phyloP scores from a whole-genome alignment of 2,888 invertebrate genomes.

The Tuta absoluta region DNA sequence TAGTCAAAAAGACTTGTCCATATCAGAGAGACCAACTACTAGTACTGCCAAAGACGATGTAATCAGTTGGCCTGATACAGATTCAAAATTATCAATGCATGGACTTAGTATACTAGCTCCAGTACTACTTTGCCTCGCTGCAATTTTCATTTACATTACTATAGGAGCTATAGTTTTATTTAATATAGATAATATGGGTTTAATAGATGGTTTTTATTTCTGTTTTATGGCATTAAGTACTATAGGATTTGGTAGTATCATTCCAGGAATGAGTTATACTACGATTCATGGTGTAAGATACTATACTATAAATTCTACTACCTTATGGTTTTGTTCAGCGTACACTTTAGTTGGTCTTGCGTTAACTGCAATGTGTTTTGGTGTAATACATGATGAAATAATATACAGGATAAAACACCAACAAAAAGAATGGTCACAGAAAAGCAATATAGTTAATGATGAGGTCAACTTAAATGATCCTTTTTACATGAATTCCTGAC shows the following conservation, averaged over 20 bases:
- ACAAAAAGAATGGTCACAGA: conserved; percentile 83
- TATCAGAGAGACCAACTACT: conserved; percentile 79
- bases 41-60: conserved; percentile 83
- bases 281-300: conserved; percentile 77
- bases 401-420: conserved; percentile 90
- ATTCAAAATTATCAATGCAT: conserved; percentile 86
- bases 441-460: conserved; percentile 84
- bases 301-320: conserved; percentile 84
- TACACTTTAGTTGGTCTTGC: conserved; percentile 94
- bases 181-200: conserved; percentile 94
- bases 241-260: conserved; percentile 93
- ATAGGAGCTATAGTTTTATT: conserved; percentile 94
- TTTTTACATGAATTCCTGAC: conserved; percentile 87
- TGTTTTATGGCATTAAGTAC: conserved; percentile 97
- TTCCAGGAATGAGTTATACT: conserved; percentile 85
- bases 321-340: conserved; percentile 93
- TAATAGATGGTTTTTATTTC: conserved; percentile 95
- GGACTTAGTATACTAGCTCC: conserved; percentile 94
- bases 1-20: conserved; percentile 71
- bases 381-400: conserved; percentile 93
- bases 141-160: conserved; percentile 95
- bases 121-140: conserved; percentile 91
- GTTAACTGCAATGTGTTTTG: conserved; percentile 94
- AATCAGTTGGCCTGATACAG: conserved; percentile 85
- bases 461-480: conserved; percentile 84